Evolutionary conservation across 2,888 invertebrate genomes (phyloP), one percentile per base, ranked within the genome.

Genomic region (Troides aeacus): DNA sequence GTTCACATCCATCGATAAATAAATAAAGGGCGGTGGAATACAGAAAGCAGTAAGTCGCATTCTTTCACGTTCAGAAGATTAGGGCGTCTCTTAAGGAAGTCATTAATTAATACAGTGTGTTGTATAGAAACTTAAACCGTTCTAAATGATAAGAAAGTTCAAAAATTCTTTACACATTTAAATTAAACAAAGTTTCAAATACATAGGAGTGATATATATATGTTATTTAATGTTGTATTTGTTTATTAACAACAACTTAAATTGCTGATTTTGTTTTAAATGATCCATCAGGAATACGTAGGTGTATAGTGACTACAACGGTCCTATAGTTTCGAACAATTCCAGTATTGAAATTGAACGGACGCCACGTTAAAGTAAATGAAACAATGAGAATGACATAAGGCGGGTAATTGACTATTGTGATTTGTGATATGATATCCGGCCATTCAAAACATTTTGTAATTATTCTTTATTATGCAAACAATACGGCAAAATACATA

Each of bases 331-430:
- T 62, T 57, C 61, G 18, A 69, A 63, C 63, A 21, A 59, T 56
- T 46, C 46, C 66, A 56, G 46, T 39, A 46, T 61, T 63, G 64
- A 46, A 53, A 60, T 23, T 18, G 30, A 64, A 64, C 66, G 53
- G 64, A 68, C 62, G 62, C n/a, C 56, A 65, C 67, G 70, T 72
- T 68, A 71, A 70, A 64, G 72, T 66, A 67, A 71, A 72, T 73
- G 73, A 78, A 81, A 82, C 81, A 81, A 81, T 80, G 76, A 73
- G 65, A 72, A 75, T 79, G 79, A 79, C 78, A 76, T 77, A 75
- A 76, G 72, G 71, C 71, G n/a, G 61, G 71, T 79, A 79, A 81
- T 81, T 78, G 78, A 72, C 78, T 74, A 80, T 82, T 82, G 82
- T 81, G 74, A 74, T 72, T 70, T 66, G 65, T 57, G 50, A 62